A percentile compares a stretch with the other conserved stretches of the same genome.
These are phyloP conservation scores for Cliona cf. orientalis DNA, from an alignment of 37 sponge, comb jelly and placozoan genomes.

Conservation along the genomic window DNA sequence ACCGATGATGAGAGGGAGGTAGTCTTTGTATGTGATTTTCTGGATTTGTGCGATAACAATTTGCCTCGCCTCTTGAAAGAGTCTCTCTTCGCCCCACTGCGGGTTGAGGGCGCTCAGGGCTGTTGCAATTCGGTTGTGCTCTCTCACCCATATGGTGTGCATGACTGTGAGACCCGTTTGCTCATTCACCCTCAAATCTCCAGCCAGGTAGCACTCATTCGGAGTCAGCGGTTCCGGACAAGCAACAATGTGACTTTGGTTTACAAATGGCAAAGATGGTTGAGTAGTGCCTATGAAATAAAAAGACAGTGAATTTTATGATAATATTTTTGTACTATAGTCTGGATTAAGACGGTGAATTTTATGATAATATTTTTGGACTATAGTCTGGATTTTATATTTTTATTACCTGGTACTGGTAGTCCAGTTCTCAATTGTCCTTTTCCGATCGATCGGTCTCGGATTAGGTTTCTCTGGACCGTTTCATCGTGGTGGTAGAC, in stretches of 20 bases:
- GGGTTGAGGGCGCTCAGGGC: constrained; percentile 64
- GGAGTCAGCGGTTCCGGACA: neutral
- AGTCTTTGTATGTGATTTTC: constrained; percentile 86
- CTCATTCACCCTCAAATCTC: constrained; percentile 84
- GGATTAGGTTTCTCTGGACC: constrained; percentile 20
- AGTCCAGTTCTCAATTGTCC: constrained; percentile 34
- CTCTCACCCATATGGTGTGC: constrained; percentile 96
- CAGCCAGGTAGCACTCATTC: constrained; percentile 81
- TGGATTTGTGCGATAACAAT: constrained; percentile 80
- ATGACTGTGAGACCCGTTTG: constrained; percentile 80
- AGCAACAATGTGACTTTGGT: neutral
- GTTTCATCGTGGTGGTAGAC: constrained; percentile 82
- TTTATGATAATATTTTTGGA: too few species aligned
- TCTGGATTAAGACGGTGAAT: neutral
- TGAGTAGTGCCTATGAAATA: neutral
- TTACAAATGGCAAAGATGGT: neutral
- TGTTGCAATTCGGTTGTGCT: constrained; percentile 92
- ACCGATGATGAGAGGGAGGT: constrained; percentile 78
- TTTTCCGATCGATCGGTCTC: neutral
- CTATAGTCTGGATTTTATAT: neutral
- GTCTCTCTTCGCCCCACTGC: constrained; percentile 68
- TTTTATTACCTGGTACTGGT: constrained; percentile 3
- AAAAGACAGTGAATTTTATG: too few species aligned
- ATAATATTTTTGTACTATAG: too few species aligned
- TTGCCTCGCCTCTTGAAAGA: constrained; percentile 79